These are phyloP conservation scores for Rhopalosiphum padi DNA, from an alignment of 1,140 invertebrate species.

Conservation along the genomic window DNA sequence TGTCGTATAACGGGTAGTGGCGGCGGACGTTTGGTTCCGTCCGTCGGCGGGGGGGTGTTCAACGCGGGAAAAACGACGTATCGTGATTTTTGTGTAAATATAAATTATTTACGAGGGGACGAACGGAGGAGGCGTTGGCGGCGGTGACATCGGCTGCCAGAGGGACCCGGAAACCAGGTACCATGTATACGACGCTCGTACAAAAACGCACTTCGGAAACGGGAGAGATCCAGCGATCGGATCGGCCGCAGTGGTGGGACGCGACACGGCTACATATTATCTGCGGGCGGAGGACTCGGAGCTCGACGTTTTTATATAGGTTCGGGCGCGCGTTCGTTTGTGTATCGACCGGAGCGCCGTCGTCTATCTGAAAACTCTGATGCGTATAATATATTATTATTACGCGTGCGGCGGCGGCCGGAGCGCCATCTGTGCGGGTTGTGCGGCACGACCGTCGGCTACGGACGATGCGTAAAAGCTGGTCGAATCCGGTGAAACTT, in stretches of 20 bases:
- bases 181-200: neutral
- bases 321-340: neutral
- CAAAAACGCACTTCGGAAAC: neutral
- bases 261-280: conserved; percentile 51
- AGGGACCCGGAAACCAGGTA: neutral
- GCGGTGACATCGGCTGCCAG: neutral
- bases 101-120: neutral
- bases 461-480: neutral
- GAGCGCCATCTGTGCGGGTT: conserved; percentile 18
- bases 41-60: neutral
- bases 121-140: neutral
- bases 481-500: neutral
- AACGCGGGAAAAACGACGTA: neutral
- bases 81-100: neutral
- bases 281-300: neutral
- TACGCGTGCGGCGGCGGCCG: neutral
- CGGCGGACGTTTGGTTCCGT: neutral
- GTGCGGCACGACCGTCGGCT: neutral
- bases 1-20: neutral
- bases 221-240: conserved; percentile 25
- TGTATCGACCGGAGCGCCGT: conserved; percentile 14
- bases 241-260: neutral
- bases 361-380: no score
- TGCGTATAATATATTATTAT: neutral
- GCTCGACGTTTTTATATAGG: neutral